Percentiles rank a stretch among this genome's conserved stretches.
Evolutionary conservation across 2,888 invertebrate species (phyloP).

Genomic region (Erebia palarica): DNA sequence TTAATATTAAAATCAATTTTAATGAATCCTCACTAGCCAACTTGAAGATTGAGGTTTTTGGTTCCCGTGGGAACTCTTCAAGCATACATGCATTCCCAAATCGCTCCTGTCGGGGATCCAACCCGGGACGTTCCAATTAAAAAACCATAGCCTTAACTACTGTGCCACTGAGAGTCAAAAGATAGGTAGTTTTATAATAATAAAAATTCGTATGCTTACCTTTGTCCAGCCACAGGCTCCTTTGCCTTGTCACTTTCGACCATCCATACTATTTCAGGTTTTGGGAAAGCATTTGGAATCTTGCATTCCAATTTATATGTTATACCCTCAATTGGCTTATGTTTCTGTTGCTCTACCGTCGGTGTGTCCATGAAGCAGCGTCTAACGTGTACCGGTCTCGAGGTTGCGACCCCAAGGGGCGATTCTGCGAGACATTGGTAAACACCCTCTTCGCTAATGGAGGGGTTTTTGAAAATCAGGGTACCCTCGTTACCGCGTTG

Average conservation of each 20-base stretch:
- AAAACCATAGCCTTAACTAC: no score
- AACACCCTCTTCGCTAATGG: slow-evolving; percentile 55
- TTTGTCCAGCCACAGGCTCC: slow-evolving; percentile 44
- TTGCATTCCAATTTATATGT: slow-evolving; percentile 62
- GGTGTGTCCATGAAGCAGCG: slow-evolving; percentile 53
- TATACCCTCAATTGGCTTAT: slow-evolving; percentile 60
- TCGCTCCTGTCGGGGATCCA: no score
- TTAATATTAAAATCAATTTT: no score
- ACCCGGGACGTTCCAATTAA: no score
- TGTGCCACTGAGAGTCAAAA: no score
- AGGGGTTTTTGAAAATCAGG: slow-evolving; percentile 58
- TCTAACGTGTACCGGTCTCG: slow-evolving; percentile 52
- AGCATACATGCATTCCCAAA: no score
- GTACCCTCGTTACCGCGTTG: slow-evolving; percentile 57
- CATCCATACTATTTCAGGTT: slow-evolving; percentile 62
- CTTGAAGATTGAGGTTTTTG: no score
- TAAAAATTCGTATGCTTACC: neutral
- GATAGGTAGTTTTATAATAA: neutral
- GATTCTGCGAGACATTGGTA: slow-evolving; percentile 64
- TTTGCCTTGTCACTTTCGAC: slow-evolving; percentile 48
- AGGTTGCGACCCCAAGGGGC: slow-evolving; percentile 56
- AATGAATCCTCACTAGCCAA: no score
- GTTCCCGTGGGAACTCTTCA: no score
- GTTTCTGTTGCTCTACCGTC: slow-evolving; percentile 46
- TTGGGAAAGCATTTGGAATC: slow-evolving; percentile 61